Evolutionary conservation across 2,113 vertebrate species (phyloP), one percentile per base, ranked within the genome.

Genomic region (Marmota monax): DNA sequence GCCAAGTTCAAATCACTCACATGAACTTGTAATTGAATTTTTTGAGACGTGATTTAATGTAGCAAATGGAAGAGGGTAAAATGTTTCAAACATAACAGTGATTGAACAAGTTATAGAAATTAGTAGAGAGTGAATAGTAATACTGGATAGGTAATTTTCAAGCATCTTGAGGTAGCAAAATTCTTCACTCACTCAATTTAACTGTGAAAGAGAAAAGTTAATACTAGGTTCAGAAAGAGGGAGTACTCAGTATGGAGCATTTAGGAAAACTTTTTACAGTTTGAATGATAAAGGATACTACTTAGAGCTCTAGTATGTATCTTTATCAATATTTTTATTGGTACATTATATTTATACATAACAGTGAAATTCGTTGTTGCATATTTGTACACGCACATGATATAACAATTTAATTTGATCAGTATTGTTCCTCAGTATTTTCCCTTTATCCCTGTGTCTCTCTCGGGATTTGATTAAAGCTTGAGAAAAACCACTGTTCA

Each of bases 1-100:
- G 63, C 14, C 85, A 94, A 77, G 84, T 94, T 97, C 58, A 58
- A 39, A 90, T 96, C 76, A 53, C 84, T 97, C 84, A 76, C 23
- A 11, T 65, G 83, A 84, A 93, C 93, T 96, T 79, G 61, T 85
- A 90, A 96, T 83, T 95, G 95, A 96, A 92, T 90, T 96, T 93
- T 96, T 93, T 61, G 88, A 82, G 29, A 67, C 34, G 67, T 95
- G 79, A 95, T 97, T 96, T 97, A 95, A 77, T 82, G 92, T 74
- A 88, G 85, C 51, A 77, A 95, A 90, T 86, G 89, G 79, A 94
- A 91, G 70, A 93, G 13, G 72, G 69, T 92, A 93, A 94, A 93
- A 84, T 88, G 32, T 79, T 97, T 90, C 93, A 65, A 90, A 83
- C 25, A 51, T 51, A 74, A 83, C 23, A 89, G 74, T 65, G 84